Evolutionary conservation across 2,113 vertebrate genomes (phyloP).

Genomic region (Silurus glanis): DNA sequence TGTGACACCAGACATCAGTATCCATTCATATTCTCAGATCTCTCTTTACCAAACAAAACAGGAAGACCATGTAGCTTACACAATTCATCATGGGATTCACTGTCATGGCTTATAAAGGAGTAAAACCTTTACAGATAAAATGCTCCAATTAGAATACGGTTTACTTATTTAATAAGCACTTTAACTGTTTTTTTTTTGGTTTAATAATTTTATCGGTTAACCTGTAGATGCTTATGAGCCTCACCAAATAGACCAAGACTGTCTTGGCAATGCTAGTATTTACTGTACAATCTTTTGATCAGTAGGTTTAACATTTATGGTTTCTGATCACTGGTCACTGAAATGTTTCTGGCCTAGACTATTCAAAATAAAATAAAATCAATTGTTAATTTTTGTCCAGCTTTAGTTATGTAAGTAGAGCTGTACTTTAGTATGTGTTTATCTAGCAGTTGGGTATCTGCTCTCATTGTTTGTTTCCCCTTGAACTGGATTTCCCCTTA

Average conservation of each 20-base stretch:
- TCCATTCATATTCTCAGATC: constrained; percentile 49
- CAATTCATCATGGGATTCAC: constrained; percentile 59
- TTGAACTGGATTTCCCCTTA: neutral
- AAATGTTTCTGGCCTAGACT: neutral
- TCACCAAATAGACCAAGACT: neutral
- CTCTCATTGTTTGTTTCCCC: constrained; percentile 53
- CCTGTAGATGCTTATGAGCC: neutral
- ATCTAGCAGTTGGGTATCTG: neutral
- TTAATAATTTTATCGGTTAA: neutral
- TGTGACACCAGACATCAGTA: constrained; percentile 42
- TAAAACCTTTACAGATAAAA: constrained; percentile 12
- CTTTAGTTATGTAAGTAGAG: neutral
- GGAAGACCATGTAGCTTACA: constrained; percentile 50
- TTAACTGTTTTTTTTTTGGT: neutral
- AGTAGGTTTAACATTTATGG: neutral
- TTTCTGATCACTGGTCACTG: neutral
- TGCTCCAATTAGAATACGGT: constrained; percentile 50
- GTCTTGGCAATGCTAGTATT: constrained; percentile 50
- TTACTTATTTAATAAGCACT: neutral
- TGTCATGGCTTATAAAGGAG: constrained; percentile 39
- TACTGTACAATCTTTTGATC: neutral
- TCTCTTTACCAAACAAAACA: constrained; percentile 47
- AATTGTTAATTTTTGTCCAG: neutral
- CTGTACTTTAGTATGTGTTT: neutral
- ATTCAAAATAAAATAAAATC: neutral